Evolutionary conservation across 2,797 vertebrate species (phyloP).

Genomic region (Acanthis flammea): DNA sequence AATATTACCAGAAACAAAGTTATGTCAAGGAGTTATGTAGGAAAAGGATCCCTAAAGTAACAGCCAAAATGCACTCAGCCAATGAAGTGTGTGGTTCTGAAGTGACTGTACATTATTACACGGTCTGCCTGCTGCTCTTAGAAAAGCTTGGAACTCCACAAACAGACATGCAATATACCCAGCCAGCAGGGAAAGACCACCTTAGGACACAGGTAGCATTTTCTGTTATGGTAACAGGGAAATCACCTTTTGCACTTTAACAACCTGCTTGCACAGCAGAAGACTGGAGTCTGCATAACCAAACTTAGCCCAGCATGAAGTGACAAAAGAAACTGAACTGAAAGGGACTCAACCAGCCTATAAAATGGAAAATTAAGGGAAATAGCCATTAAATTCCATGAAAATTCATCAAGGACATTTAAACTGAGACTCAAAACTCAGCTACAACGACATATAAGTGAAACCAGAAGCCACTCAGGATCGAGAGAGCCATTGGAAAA

Average conservation of each 20-base stretch:
- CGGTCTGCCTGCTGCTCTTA: background rate
- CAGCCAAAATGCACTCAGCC: background rate
- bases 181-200: background rate
- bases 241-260: background rate
- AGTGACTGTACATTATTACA: background rate
- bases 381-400: background rate
- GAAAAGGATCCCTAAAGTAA: background rate
- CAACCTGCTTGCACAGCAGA: background rate
- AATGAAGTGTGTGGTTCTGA: fast-evolving
- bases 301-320: background rate
- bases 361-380: background rate
- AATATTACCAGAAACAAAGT: background rate
- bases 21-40: background rate
- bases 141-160: background rate
- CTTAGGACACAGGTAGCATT: background rate
- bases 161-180: background rate
- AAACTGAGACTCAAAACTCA: background rate
- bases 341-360: background rate
- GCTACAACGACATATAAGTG: background rate
- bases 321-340: background rate
- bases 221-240: background rate
- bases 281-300: background rate
- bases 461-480: background rate
- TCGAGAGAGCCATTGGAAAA: background rate
- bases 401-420: background rate